phyloP scores from a whole-genome alignment of 2,797 vertebrate genomes.

The Halcyon chelicuti region DNA sequence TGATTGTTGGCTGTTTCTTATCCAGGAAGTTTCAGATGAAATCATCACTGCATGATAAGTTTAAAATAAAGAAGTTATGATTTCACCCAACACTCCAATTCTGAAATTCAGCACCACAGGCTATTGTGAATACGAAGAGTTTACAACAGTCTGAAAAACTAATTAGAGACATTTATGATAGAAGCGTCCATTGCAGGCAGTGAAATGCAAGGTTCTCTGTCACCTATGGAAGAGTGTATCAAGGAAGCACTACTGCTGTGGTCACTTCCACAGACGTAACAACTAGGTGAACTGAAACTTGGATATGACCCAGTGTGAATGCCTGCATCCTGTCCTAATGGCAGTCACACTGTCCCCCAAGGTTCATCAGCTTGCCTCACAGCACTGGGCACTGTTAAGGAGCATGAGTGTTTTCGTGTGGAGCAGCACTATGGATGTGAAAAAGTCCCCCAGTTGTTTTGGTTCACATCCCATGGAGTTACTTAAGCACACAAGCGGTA shows the following conservation, averaged over 20 bases:
- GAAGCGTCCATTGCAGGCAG: background rate
- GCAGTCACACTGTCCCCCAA: background rate
- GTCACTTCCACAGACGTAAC: background rate
- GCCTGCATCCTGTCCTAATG: background rate
- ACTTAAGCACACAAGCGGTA: background rate
- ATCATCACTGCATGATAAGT: background rate
- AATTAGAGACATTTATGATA: background rate
- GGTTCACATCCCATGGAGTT: background rate
- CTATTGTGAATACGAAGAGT: background rate
- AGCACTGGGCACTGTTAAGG: background rate
- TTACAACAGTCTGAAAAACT: background rate
- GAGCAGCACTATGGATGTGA: fast-evolving
- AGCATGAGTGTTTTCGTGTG: background rate
- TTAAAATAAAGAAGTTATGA: background rate
- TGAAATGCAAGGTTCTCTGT: background rate
- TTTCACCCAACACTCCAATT: background rate
- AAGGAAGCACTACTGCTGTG: background rate
- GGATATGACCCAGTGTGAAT: background rate
- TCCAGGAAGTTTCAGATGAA: background rate
- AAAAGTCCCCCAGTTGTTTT: background rate
- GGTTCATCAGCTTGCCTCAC: background rate
- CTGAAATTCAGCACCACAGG: background rate
- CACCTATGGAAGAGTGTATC: background rate
- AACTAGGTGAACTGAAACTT: background rate
- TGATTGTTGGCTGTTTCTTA: background rate